These are phyloP conservation scores for Takifugu ocellatus DNA, from an alignment of 2,797 vertebrate species.

Conservation along the genomic window DNA sequence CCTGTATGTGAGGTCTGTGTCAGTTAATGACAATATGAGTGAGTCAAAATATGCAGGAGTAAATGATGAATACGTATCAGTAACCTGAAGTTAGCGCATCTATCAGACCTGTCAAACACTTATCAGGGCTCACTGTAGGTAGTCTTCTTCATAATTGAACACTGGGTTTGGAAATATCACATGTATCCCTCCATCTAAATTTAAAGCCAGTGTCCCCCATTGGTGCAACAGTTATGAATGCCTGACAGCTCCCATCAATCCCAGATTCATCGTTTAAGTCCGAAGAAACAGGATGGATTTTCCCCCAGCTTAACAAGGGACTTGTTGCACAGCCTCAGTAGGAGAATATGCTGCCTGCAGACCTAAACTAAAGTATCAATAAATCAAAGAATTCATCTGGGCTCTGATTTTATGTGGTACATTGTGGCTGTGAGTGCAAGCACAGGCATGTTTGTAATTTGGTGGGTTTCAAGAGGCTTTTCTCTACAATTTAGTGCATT, in stretches of 20 bases:
- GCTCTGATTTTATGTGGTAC: too few relatives aligned
- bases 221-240: conserved; percentile 32
- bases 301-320: conserved; percentile 46
- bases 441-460: too few relatives aligned
- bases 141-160: conserved; percentile 66
- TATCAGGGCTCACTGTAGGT: conserved; percentile 59
- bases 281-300: conserved; percentile 48
- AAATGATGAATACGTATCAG: conserved; percentile 65
- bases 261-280: conserved; percentile 53
- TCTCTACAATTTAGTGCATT: too few relatives aligned
- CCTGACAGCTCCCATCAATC: conserved; percentile 58
- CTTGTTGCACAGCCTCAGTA: conserved; percentile 29
- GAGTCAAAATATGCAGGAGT: conserved; percentile 41
- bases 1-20: conserved; percentile 3
- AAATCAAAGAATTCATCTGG: too few relatives aligned
- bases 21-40: conserved; percentile 52
- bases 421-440: too few relatives aligned
- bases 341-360: conserved; percentile 21
- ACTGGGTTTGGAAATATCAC: conserved; percentile 64
- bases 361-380: background rate
- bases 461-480: too few relatives aligned
- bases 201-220: conserved; percentile 49
- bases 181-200: conserved; percentile 60
- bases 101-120: conserved; percentile 56
- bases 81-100: conserved; percentile 61